Evolutionary conservation across 2,888 invertebrate genomes (phyloP).

Genomic region (Phyllotreta cruciferae): DNA sequence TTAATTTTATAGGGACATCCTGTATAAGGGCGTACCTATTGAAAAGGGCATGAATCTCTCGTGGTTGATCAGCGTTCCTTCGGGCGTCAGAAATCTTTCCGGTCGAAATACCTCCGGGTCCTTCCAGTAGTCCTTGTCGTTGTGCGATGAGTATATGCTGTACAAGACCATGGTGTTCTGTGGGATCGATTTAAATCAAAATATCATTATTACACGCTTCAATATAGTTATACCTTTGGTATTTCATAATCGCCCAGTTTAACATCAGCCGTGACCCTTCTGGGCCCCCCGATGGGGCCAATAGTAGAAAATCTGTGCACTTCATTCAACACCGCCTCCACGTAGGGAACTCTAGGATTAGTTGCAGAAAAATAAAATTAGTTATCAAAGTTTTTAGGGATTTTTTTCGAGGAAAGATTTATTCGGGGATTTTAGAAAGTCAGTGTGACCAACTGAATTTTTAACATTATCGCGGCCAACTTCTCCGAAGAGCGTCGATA

Average conservation of each 20-base stretch:
- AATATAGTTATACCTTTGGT: conserved; percentile 57
- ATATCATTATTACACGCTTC: background rate
- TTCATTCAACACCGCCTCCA: conserved; percentile 65
- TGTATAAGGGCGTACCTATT: conserved; percentile 51
- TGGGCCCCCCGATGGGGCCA: conserved; percentile 62
- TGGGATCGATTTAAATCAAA: conserved; percentile 24
- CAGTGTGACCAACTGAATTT: too few species aligned
- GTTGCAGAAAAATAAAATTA: conserved; percentile 13
- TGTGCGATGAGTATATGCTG: conserved; percentile 62
- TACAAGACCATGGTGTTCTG: conserved; percentile 55
- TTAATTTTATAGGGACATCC: background rate
- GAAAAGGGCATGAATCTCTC: conserved; percentile 57
- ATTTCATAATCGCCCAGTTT: conserved; percentile 63
- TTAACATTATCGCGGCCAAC: too few species aligned
- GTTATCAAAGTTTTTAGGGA: background rate
- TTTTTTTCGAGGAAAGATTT: too few species aligned
- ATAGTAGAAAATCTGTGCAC: conserved; percentile 61
- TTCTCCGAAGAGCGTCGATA: too few species aligned
- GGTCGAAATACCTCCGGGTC: conserved; percentile 71
- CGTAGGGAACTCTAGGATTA: conserved; percentile 61
- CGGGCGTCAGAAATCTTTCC: conserved; percentile 66
- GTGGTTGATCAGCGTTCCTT: conserved; percentile 50
- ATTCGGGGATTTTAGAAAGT: too few species aligned
- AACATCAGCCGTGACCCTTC: conserved; percentile 64
- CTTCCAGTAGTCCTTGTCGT: conserved; percentile 65